Conservation (phyloP, 2,888 invertebrate genomes). For the Xestobium rufovillosum region DNA sequence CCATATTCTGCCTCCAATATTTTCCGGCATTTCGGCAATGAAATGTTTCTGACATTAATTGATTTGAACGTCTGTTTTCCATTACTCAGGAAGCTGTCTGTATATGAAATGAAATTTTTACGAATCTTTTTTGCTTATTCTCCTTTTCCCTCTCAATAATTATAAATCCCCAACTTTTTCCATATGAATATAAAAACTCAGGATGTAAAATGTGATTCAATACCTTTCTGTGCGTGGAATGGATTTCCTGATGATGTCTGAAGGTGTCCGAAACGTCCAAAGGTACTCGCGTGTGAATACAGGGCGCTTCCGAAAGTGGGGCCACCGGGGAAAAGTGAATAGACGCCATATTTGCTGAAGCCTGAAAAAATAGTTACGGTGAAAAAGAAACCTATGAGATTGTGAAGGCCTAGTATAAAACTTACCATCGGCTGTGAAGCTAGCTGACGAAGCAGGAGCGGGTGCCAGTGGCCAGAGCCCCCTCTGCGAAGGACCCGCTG, state of each 20-base stretch:
- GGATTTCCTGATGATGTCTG: slow-evolving; percentile 37
- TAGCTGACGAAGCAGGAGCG: slow-evolving; percentile 41
- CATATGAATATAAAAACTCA: too few relatives aligned
- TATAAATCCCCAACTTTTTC: too few relatives aligned
- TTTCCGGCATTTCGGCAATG: too few relatives aligned
- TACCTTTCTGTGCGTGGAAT: slow-evolving; percentile 44
- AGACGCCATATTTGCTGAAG: slow-evolving; percentile 61
- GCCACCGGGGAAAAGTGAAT: slow-evolving; percentile 57
- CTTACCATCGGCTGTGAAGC: slow-evolving; percentile 41
- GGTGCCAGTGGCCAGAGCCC: slow-evolving; percentile 47
- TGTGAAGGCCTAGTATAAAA: too few relatives aligned
- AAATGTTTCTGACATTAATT: too few relatives aligned
- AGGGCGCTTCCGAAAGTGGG: slow-evolving; percentile 43
- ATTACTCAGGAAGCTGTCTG: too few relatives aligned
- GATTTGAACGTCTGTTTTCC: too few relatives aligned
- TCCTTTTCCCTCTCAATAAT: too few relatives aligned
- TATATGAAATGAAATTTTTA: too few relatives aligned
- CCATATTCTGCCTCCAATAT: too few relatives aligned
- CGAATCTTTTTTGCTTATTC: too few relatives aligned
- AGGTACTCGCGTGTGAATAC: slow-evolving; percentile 41
- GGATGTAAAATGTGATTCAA: too few relatives aligned
- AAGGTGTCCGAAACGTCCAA: slow-evolving; percentile 39
- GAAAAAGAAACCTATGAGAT: not conserved
- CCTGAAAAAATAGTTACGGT: slow-evolving; percentile 45
- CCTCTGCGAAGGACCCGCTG: slow-evolving; percentile 40